A percentile compares a stretch with the other conserved stretches of the same genome.
phyloP scores from a whole-genome alignment of 2,113 vertebrate genomes.

The Lathamus discolor region DNA sequence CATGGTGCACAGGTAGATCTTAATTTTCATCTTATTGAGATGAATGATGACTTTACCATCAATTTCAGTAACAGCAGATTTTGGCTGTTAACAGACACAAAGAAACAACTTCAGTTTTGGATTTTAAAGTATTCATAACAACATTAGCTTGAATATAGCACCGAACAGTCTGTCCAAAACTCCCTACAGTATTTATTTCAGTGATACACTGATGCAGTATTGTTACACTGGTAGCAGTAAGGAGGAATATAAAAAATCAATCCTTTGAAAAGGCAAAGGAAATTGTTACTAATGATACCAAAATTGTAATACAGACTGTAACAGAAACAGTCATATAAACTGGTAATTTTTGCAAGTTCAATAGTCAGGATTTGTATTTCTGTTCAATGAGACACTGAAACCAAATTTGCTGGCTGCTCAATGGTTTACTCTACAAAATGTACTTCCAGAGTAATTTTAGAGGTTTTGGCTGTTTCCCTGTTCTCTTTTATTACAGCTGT shows the following conservation, averaged over 20 bases:
- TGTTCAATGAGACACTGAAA: not conserved
- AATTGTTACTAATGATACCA: not conserved
- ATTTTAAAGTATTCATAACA: not conserved
- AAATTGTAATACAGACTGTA: not conserved
- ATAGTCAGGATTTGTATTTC: not conserved
- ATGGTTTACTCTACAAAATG: not conserved
- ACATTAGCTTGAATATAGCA: not conserved
- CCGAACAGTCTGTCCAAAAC: not conserved
- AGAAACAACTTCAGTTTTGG: not conserved
- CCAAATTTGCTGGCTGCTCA: not conserved
- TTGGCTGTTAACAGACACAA: not conserved
- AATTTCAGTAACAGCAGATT: not conserved
- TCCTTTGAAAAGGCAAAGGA: not conserved
- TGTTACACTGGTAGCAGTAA: not conserved
- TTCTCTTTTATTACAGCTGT: conserved; percentile 28
- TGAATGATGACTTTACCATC: not conserved
- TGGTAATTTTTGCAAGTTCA: not conserved
- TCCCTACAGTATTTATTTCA: not conserved
- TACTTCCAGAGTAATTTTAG: not conserved
- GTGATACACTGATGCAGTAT: not conserved
- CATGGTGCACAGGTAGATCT: not conserved
- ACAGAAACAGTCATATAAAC: not conserved
- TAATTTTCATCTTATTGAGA: not conserved
- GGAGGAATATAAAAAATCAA: not conserved
- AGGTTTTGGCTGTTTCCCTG: conserved; percentile 40